Base-by-base conservation (phyloP, 2,113 vertebrate genomes). In the Morone saxatilis region DNA sequence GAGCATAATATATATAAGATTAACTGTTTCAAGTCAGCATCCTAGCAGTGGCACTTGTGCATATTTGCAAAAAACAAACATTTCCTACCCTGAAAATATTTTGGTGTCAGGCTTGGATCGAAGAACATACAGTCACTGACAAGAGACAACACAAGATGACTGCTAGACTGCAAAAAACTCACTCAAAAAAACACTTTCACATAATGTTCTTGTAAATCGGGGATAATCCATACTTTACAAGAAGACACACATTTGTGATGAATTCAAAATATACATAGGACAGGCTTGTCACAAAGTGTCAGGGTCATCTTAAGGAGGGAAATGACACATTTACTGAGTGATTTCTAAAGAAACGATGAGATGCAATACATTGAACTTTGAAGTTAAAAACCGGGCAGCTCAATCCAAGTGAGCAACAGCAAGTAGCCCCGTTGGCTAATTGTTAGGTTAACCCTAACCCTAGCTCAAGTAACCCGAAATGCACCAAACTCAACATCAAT, bases 51-150 rank as follows among this genome's bases (percentile, higher is more conserved):
- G n/a, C 36, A 50, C 7, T 47, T 82, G 0, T 54, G 20, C 75
- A 83, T 62, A 66, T 19, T 73, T 9, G 0, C 10, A 66, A 50
- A 45, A 22, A 68, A n/a, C 53, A 0, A 48, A 14, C 6, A 13
- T 38, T 60, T 81, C 57, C 67, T 89, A 56, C n/a, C 1, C 31
- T 66, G 14, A 68, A 36, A 53, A 68, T 60, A 63, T 77, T 56
- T 75, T 56, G 67, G 70, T 17, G 57, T 76, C 20, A 74, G 31
- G 19, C 12, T 78, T 20, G 16, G 63, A 22, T 62, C 22, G 43
- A 83, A 59, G 62, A 71, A 83, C 48, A 71, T 4, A 4, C 31
- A 14, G 51, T 60, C 45, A 75, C 20, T 0, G 10, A 51, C 14
- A 11, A 11, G 56, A 82, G 20, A 50, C 50, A 72, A 56, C 12